Evolutionary conservation across 37 sponge, comb jelly and placozoan genomes (phyloP), one percentile per base, ranked within the genome.

Genomic region (Chondrosia reniformis): DNA sequence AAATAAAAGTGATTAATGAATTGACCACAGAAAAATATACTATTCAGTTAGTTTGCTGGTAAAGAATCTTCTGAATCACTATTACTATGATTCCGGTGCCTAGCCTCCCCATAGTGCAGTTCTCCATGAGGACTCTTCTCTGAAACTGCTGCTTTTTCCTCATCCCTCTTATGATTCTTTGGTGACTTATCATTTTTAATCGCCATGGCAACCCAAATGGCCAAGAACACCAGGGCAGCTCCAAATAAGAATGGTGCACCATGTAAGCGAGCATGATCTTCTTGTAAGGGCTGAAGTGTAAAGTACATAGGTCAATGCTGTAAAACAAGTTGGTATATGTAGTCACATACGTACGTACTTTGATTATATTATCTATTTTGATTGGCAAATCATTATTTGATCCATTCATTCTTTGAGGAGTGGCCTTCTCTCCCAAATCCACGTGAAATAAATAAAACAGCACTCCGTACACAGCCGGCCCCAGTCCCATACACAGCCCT

Each of bases 401-500:
- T 15, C 5, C 8, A 8, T 3, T 21, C 5, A 66, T 22, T 24
- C 58, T 56, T 24, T 8, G 7, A 8, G 58, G n/a, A 5, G 72
- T 40, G 24, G 32, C 42, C 34, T 4, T 10, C 22, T 80, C 84
- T 1, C 71, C 76, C 59, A 94, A 46, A 46, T 87, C 81, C 1
- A 94, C 89, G 58, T 94, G 80, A 59, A 83, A 85, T 32, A 90
- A 38, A 82, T 82, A 89, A 77, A 94, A 95, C n/a, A 95, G 69
- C 32, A 88, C 74, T 0, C 96, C 96, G 56, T 83, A 95, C 57
- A 86, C 8, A 22, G 96, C 96, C 17, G 96, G 96, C 4, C 96
- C 96, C 0, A 95, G 78, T 24, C 96, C 96, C 22, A 81, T 95
- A 43, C 96, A 91, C 43, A 95, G 74, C 0, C 96, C 96, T 77